phyloP scores from a whole-genome alignment of 2,113 vertebrate species.

The Gasterosteus aculeatus region DNA sequence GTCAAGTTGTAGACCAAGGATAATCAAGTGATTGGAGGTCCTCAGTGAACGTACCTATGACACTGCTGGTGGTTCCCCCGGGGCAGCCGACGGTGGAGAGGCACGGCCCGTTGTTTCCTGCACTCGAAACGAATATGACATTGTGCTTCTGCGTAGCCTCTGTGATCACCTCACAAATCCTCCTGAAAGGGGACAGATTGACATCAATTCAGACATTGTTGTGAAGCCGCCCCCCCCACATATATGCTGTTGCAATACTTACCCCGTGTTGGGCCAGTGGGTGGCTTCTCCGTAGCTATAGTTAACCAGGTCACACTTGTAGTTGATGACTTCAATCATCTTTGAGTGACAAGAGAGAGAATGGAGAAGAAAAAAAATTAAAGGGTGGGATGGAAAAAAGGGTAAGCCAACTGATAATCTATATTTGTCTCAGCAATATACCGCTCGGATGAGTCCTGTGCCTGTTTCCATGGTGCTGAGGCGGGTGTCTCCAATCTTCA shows the following conservation, averaged over 20 bases:
- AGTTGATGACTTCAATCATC: conserved; percentile 99
- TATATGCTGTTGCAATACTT: conserved; percentile 49
- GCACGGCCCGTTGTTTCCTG: conserved; percentile 97
- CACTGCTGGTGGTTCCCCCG: conserved; percentile 94
- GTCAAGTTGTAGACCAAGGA: not conserved
- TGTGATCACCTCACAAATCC: conserved; percentile 97
- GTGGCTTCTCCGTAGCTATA: conserved; percentile 99
- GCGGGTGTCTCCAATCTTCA: conserved; percentile 97
- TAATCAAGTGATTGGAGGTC: not conserved
- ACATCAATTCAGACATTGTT: not conserved
- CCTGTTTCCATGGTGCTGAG: conserved; percentile 99
- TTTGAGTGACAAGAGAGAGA: conserved; percentile 64
- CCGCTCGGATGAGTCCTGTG: conserved; percentile 96
- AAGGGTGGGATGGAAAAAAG: not conserved
- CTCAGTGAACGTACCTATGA: conserved; percentile 85
- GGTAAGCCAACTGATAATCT: not conserved
- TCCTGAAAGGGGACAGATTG: conserved; percentile 79
- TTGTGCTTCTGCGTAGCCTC: conserved; percentile 98
- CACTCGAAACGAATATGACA: conserved; percentile 95
- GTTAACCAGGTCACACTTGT: conserved; percentile 98
- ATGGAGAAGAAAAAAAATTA: not conserved
- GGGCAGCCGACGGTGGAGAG: conserved; percentile 98
- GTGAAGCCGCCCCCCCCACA: not conserved
- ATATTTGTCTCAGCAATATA: conserved; percentile 63
- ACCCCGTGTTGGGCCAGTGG: conserved; percentile 99